Conservation (phyloP, 2,797 vertebrate genomes). For the Benthosema pterotum region DNA sequence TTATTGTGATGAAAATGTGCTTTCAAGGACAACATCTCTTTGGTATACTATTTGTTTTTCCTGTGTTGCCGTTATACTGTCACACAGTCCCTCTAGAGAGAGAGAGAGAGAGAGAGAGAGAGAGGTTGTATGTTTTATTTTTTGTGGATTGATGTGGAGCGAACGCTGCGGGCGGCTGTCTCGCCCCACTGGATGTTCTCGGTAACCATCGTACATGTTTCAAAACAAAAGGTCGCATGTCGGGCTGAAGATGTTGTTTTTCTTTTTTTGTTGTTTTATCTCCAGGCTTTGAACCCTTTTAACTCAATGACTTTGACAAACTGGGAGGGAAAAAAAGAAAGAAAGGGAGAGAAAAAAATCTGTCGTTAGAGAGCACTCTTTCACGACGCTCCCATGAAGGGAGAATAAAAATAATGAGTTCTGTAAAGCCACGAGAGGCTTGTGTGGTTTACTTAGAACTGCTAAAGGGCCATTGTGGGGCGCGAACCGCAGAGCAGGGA, state of each 20-base stretch:
- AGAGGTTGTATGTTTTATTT: no score
- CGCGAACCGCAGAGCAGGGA: no score
- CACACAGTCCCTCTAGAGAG: conserved; percentile 68
- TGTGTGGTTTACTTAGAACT: no score
- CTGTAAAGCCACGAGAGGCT: no score
- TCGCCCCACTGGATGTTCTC: conserved; percentile 77
- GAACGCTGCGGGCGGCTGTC: conserved; percentile 78
- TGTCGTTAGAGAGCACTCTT: not conserved
- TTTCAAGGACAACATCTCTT: conserved; percentile 76
- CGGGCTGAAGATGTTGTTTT: conserved; percentile 53
- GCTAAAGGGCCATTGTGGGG: no score
- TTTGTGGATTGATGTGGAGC: conserved; percentile 75
- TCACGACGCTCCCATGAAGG: not conserved
- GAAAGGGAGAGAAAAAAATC: not conserved
- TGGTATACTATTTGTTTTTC: conserved; percentile 77
- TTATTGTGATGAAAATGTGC: conserved; percentile 58
- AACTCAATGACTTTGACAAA: conserved; percentile 63
- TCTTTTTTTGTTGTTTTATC: no score
- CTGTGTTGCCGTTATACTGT: conserved; percentile 50
- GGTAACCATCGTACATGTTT: conserved; percentile 72
- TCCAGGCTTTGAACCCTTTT: conserved; percentile 44
- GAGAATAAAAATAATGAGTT: no score
- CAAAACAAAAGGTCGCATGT: conserved; percentile 72
- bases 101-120: no score
- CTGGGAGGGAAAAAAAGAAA: conserved; percentile 11